Conservation (phyloP, 1,140 invertebrate species). For the Drosophila biarmipes region DNA sequence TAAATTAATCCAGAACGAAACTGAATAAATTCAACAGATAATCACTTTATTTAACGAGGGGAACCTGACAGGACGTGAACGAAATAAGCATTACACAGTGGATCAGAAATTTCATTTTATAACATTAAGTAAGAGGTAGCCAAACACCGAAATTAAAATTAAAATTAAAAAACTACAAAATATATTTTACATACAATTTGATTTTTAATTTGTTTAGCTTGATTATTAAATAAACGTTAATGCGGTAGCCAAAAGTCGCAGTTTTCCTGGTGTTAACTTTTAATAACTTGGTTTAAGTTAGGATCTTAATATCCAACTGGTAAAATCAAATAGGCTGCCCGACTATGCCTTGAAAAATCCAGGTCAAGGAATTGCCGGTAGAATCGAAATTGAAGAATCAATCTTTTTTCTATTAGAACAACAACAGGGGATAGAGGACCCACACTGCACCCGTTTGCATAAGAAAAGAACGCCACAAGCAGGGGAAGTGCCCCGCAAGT, state of each 20-base stretch:
- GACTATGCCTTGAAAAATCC: constrained; percentile 33
- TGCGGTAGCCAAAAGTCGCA: no score
- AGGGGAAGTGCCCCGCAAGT: background rate
- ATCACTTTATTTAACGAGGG: background rate
- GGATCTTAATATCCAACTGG: no score
- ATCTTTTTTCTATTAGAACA: constrained; percentile 11
- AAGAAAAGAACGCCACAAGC: background rate
- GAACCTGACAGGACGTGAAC: constrained; percentile 17
- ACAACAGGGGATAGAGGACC: constrained; percentile 3
- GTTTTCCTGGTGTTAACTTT: no score
- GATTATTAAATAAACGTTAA: no score
- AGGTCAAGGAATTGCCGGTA: constrained; percentile 48
- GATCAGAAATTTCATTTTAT: no score
- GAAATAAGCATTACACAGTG: background rate
- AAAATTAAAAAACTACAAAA: no score
- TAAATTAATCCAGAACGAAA: background rate
- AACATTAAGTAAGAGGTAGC: no score
- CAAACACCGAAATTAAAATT: no score
- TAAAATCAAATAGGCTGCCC: no score
- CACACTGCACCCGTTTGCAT: constrained; percentile 43
- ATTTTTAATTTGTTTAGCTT: no score
- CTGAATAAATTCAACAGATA: background rate
- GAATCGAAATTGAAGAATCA: constrained; percentile 24
- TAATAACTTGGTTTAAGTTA: no score
- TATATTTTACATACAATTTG: no score